Evolutionary conservation across 2,888 invertebrate genomes (phyloP).

Genomic region (Emmelina monodactyla): DNA sequence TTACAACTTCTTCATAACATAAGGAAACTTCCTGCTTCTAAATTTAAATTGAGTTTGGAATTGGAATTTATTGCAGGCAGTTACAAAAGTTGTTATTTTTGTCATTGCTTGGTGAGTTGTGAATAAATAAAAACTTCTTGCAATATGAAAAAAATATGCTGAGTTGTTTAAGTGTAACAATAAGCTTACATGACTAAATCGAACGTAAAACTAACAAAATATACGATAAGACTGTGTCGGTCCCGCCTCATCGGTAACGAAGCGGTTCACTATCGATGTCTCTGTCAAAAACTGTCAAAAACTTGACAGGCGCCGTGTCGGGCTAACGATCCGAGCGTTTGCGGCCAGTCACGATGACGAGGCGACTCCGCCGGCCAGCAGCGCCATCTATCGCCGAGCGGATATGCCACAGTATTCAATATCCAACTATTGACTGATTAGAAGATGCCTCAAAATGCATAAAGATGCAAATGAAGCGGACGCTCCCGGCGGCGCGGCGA

Average conservation of each 20-base stretch:
- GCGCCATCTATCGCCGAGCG: slow-evolving; percentile 47
- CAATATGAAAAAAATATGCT: slow-evolving; percentile 30
- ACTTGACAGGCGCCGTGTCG: slow-evolving; percentile 59
- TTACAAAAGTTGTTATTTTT: too few species aligned
- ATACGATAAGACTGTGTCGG: slow-evolving; percentile 34
- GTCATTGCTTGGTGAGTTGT: too few species aligned
- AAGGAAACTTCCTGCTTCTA: background rate
- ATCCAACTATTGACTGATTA: too few species aligned
- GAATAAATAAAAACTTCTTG: too few species aligned
- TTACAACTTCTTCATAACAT: slow-evolving; percentile 42
- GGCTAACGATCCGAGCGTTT: slow-evolving; percentile 54
- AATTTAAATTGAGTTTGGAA: background rate
- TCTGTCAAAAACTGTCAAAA: slow-evolving; percentile 65
- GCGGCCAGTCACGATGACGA: slow-evolving; percentile 37
- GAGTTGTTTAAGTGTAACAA: slow-evolving; percentile 38
- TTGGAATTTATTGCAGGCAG: background rate
- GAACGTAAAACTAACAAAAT: slow-evolving; percentile 45
- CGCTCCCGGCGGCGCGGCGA: slow-evolving; percentile 50
- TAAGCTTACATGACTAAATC: slow-evolving; percentile 49
- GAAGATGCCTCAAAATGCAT: slow-evolving; percentile 42
- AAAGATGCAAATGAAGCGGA: slow-evolving; percentile 52
- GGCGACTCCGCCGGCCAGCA: slow-evolving; percentile 30
- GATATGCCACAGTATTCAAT: too few species aligned
- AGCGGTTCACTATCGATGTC: slow-evolving; percentile 59
- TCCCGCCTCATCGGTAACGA: slow-evolving; percentile 54